Evolutionary conservation across 2,797 vertebrate genomes (phyloP).

Genomic region (Alectoris magna): DNA sequence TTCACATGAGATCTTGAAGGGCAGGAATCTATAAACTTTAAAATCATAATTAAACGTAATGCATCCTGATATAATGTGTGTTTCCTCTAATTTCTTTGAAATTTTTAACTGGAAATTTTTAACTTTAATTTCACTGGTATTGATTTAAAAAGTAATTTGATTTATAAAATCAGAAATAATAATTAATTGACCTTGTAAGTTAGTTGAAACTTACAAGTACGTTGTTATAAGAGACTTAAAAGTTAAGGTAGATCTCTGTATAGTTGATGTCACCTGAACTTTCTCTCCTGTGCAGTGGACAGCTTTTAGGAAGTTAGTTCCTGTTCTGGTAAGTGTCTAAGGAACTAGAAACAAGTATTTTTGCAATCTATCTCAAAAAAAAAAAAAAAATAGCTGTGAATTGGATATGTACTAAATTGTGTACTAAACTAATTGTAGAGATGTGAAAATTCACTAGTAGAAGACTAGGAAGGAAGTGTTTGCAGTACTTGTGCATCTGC

Average conservation of each 20-base stretch:
- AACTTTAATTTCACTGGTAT: constrained; percentile 20
- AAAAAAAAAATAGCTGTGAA: neutral
- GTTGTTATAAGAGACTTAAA: neutral
- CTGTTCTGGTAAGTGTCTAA: neutral
- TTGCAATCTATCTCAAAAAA: neutral
- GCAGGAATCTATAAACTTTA: constrained; percentile 70
- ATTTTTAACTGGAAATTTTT: no score
- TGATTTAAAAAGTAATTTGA: neutral
- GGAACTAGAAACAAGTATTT: neutral
- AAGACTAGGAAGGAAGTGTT: neutral
- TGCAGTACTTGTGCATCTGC: neutral
- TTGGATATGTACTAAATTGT: neutral
- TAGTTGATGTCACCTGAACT: neutral
- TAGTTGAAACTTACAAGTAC: neutral
- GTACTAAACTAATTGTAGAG: neutral
- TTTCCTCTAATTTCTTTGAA: constrained; percentile 61
- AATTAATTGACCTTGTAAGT: neutral
- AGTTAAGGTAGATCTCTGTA: neutral
- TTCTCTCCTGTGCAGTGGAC: neutral
- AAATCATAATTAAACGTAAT: constrained; percentile 70
- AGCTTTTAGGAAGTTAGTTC: neutral
- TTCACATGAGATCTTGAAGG: constrained; percentile 73
- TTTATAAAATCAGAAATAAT: neutral
- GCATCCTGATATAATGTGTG: constrained; percentile 56
- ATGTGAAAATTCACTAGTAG: neutral